phyloP scores from a whole-genome alignment of 2,797 vertebrate genomes.

The Harpagifer antarcticus region DNA sequence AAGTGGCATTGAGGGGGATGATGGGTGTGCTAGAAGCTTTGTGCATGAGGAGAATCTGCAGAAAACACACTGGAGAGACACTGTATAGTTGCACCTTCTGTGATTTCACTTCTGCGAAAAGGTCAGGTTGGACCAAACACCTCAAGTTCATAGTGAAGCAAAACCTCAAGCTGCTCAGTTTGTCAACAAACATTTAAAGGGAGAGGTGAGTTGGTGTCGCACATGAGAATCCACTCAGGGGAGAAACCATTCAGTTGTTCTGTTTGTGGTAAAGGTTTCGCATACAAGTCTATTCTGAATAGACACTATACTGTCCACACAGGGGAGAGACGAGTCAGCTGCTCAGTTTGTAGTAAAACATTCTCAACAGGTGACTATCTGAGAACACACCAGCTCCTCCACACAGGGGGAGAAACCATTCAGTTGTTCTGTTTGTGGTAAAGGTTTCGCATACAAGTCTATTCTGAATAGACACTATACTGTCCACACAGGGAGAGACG shows the following conservation, averaged over 20 bases:
- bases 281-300: neutral
- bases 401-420: neutral
- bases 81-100: neutral
- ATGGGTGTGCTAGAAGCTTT: neutral
- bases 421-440: neutral
- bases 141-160: neutral
- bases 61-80: neutral
- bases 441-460: neutral
- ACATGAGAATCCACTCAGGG: neutral
- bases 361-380: neutral
- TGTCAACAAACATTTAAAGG: neutral
- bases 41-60: neutral
- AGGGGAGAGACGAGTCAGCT: neutral
- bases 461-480: neutral
- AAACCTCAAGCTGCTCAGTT: neutral
- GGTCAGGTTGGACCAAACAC: neutral
- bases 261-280: neutral
- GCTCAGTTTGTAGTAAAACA: neutral
- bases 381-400: neutral
- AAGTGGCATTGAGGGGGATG: neutral
- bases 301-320: neutral
- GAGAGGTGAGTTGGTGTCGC: neutral
- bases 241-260: neutral
- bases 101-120: neutral
- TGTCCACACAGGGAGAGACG: conserved; percentile 3